phyloP scores from a whole-genome alignment of 2,888 invertebrate genomes.

The Papilio demoleus region DNA sequence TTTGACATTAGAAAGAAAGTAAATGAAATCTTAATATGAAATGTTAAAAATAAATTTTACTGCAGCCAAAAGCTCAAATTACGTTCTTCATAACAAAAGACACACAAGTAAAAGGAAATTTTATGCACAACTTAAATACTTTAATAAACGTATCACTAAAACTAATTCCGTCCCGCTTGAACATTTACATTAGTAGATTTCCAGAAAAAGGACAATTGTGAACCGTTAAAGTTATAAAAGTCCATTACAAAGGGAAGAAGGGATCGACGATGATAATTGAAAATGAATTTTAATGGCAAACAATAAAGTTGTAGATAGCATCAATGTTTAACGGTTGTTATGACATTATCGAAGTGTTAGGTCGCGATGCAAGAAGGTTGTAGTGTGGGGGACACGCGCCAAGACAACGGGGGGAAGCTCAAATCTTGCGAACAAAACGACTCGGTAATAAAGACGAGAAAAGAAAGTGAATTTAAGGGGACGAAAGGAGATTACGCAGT shows the following conservation, averaged over 20 bases:
- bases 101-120: conserved; percentile 61
- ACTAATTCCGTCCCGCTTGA: conserved; percentile 74
- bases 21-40: conserved; percentile 35
- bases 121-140: conserved; percentile 68
- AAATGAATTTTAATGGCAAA: conserved; percentile 68
- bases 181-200: conserved; percentile 70
- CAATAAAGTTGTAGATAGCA: conserved; percentile 68
- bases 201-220: conserved; percentile 77
- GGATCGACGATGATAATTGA: conserved; percentile 56
- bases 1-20: conserved; percentile 48
- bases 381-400: conserved; percentile 75
- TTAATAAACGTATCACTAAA: conserved; percentile 69
- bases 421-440: conserved; percentile 85
- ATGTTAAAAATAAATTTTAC: conserved; percentile 32
- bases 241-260: conserved; percentile 43
- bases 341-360: conserved; percentile 62
- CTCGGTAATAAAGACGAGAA: conserved; percentile 85
- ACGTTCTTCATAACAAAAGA: conserved; percentile 51
- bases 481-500: conserved; percentile 79
- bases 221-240: conserved; percentile 61
- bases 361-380: conserved; percentile 64
- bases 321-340: conserved; percentile 64
- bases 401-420: conserved; percentile 75
- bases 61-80: conserved; percentile 47
- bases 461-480: conserved; percentile 86